Percentiles rank a stretch among this genome's conserved stretches.
Conservation (phyloP, 2,113 vertebrate genomes). For the Ophthalmolycus amberensis region DNA sequence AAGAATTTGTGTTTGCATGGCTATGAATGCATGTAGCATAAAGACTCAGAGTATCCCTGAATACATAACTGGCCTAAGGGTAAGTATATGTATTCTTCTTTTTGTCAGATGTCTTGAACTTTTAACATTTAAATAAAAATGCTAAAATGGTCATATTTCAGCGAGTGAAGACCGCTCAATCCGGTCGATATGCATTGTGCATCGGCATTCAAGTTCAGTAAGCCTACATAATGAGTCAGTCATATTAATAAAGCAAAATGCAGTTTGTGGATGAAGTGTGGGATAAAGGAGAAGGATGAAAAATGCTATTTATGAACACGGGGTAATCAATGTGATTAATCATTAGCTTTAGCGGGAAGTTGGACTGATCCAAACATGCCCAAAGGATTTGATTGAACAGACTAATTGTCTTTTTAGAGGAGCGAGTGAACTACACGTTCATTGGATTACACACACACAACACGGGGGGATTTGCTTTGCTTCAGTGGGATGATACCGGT, state of each 20-base stretch:
- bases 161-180: too few species aligned
- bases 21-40: neutral
- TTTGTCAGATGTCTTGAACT: neutral
- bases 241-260: constrained; percentile 20
- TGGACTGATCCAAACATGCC: constrained; percentile 45
- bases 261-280: neutral
- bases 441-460: constrained; percentile 47
- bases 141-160: constrained; percentile 2
- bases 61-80: neutral
- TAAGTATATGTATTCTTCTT: neutral
- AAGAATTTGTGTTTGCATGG: neutral
- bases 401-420: constrained; percentile 70
- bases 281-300: neutral
- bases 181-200: constrained; percentile 18
- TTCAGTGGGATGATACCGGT: constrained; percentile 33
- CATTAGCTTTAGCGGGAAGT: constrained; percentile 44
- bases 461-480: constrained; percentile 37
- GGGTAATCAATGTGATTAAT: constrained; percentile 55
- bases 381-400: constrained; percentile 57
- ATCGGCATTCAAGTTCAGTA: constrained; percentile 19
- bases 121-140: constrained; percentile 38
- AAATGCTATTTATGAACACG: constrained; percentile 33
- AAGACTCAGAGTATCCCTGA: neutral
- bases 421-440: constrained; percentile 53
- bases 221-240: constrained; percentile 24